These are phyloP conservation scores for Muntiacus reevesi DNA, from an alignment of 2,113 vertebrate genomes.

Conservation along the genomic window DNA sequence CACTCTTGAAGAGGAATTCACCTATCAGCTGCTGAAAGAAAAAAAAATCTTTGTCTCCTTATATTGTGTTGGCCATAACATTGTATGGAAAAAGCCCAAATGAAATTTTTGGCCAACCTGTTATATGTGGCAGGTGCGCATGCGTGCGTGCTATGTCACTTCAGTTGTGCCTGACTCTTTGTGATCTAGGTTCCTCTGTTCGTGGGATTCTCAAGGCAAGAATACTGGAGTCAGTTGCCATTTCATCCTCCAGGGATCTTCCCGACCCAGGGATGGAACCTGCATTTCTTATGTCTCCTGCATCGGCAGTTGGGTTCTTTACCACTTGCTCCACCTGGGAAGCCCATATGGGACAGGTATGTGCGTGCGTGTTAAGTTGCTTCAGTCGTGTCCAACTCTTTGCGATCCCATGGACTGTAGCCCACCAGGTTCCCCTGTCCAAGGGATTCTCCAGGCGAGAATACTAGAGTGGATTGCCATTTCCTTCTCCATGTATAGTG, in stretches of 20 bases:
- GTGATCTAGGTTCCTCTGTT: background rate
- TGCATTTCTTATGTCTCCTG: background rate
- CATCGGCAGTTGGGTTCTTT: background rate
- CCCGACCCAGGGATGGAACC: background rate
- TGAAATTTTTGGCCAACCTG: background rate
- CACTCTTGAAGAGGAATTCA: background rate
- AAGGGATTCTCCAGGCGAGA: background rate
- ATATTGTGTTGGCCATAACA: background rate
- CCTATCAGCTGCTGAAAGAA: background rate
- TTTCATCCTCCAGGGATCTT: background rate
- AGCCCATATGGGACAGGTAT: background rate
- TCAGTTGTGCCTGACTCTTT: background rate
- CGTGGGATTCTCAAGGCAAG: background rate
- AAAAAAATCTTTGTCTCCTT: background rate
- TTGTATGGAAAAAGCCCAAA: background rate
- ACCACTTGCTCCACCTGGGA: background rate
- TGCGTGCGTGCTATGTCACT: rapidly evolving
- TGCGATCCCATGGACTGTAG: background rate
- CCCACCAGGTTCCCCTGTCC: background rate
- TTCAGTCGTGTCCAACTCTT: background rate
- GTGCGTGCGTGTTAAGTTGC: rapidly evolving
- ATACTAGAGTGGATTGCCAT: background rate
- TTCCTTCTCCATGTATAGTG: background rate
- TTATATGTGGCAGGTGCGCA: background rate
- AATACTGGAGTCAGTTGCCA: background rate